phyloP scores from a whole-genome alignment of 2,888 invertebrate species.

The Spialia ferax region DNA sequence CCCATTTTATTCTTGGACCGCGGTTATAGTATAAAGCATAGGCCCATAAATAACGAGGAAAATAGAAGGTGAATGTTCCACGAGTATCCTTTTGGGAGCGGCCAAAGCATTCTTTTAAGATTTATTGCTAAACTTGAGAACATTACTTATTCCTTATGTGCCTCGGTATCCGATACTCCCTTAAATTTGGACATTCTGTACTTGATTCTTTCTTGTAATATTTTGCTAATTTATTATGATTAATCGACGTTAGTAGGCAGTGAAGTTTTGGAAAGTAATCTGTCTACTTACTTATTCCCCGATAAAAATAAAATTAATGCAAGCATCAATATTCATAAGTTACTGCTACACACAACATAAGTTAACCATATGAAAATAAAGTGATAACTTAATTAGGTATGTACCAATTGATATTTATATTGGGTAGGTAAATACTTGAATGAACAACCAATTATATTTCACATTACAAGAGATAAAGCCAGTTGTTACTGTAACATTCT shows the following conservation, averaged over 20 bases:
- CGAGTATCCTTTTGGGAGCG: slow-evolving; percentile 85
- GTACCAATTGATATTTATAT: too few species aligned
- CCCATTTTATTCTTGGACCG: slow-evolving; percentile 83
- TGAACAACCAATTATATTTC: not conserved
- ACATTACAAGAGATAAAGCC: not conserved
- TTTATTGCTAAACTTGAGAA: slow-evolving; percentile 84
- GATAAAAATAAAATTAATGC: too few species aligned
- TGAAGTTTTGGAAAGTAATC: too few species aligned
- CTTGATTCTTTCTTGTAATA: slow-evolving; percentile 28
- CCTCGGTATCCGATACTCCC: slow-evolving; percentile 69
- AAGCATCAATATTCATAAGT: not conserved
- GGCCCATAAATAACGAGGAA: slow-evolving; percentile 84
- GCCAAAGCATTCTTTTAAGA: slow-evolving; percentile 86
- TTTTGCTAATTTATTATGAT: slow-evolving; percentile 16
- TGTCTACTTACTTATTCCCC: too few species aligned
- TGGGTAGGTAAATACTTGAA: too few species aligned
- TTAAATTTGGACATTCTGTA: slow-evolving; percentile 49
- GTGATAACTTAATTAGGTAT: too few species aligned
- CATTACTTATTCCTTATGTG: slow-evolving; percentile 85
- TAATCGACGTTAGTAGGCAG: not conserved
- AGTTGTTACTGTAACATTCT: slow-evolving; percentile 1
- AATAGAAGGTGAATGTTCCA: slow-evolving; percentile 86
- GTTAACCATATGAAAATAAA: too few species aligned
- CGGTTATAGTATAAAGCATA: slow-evolving; percentile 83
- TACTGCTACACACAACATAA: not conserved